Percentiles rank a stretch among this genome's conserved stretches.
Conservation (phyloP, 2,797 vertebrate genomes). For the Aulostomus chinensis region DNA sequence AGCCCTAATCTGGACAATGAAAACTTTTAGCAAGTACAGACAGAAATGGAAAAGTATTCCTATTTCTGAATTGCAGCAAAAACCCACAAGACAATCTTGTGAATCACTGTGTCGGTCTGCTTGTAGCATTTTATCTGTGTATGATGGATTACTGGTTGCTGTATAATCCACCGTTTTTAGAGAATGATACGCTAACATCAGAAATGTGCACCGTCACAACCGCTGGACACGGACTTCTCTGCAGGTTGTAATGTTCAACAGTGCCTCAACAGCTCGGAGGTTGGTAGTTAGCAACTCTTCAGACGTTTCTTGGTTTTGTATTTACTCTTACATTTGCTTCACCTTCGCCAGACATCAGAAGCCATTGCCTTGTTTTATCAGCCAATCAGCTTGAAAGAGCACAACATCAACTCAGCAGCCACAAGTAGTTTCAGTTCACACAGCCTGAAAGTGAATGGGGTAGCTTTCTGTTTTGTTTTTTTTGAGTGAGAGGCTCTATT, state of each 20-base stretch:
- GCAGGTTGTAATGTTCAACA: too few relatives aligned
- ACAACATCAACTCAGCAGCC: background rate
- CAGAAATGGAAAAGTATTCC: too few relatives aligned
- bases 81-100: too few relatives aligned
- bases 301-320: too few relatives aligned
- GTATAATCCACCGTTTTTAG: slow-evolving; percentile 9
- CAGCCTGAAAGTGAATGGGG: background rate
- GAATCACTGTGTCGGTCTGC: background rate
- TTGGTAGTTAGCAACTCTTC: too few relatives aligned
- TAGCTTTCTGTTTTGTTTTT: background rate
- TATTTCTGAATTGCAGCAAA: background rate
- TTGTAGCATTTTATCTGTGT: background rate
- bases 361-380: background rate
- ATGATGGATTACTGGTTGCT: slow-evolving; percentile 25
- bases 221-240: too few relatives aligned
- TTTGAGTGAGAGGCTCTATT: background rate
- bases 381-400: background rate
- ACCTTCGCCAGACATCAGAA: background rate
- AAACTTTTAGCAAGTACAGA: too few relatives aligned
- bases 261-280: too few relatives aligned
- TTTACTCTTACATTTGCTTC: too few relatives aligned
- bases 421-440: slow-evolving; percentile 30
- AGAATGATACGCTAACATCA: slow-evolving; percentile 4
- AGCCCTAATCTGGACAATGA: too few relatives aligned
- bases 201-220: slow-evolving; percentile 10